Evolutionary conservation across 2,113 vertebrate genomes (phyloP), one percentile per base, ranked within the genome.

Genomic region (Pica pica): DNA sequence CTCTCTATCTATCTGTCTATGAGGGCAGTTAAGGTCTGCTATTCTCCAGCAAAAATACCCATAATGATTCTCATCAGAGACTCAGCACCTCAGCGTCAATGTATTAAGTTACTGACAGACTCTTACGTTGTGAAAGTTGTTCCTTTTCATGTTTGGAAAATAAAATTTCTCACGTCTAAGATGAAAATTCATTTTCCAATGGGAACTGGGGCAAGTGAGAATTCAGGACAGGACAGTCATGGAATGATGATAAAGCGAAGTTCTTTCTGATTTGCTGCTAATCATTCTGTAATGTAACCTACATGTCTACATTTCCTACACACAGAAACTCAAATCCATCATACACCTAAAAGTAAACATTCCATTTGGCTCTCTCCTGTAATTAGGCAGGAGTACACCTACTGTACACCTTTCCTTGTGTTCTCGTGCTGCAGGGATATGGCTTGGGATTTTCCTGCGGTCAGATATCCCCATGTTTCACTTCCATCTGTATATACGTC

Each of bases 401-500:
- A 44, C 27, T 59, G 18, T 6, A 6, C 31, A 16, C 4, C 2
- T 50, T 70, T 44, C 18, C 6, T 17, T 19, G 27, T 11, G 22
- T 26, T 20, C 15, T 53, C 0, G 0, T 23, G 5, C 41, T 56
- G 15, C 19, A 42, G 30, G 31, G 10, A 18, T 11, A 22, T 0
- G 4, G 53, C 13, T 61, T 64, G 20, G 21, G 35, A 16, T 64
- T 56, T 50, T 65, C 53, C 23, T 60, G 16, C 23, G 31, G 13
- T 17, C 46, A 70, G n/a, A 9, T 22, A 55, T 6, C 8, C 28
- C n/a, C 11, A 1, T 6, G 21, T 28, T 76, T 71, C 57, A 12
- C 27, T 56, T 28, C 26, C 30, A 28, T 14, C 35, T 81, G 23
- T 31, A 4, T 31, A 3, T 5, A 11, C 1, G 1, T 27, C 67